A percentile compares a stretch with the other conserved stretches of the same genome.
These are phyloP conservation scores for Sarcophaga peregrina DNA, from an alignment of 1,140 invertebrate species.

Conservation along the genomic window DNA sequence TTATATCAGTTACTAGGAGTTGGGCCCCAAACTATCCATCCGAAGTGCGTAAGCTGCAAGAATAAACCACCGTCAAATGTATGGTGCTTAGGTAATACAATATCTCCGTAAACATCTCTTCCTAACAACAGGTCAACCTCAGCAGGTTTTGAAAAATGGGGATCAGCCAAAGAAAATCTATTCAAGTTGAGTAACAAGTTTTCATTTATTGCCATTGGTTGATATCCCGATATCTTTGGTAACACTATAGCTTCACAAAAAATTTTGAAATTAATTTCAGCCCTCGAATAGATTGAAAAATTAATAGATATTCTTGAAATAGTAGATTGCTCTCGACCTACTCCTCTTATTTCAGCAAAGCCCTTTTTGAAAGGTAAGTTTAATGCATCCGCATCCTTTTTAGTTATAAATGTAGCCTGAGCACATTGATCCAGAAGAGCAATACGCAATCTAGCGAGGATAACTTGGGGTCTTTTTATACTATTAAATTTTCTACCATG, in stretches of 20 bases:
- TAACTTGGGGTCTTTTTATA: neutral
- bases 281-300: neutral
- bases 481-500: neutral
- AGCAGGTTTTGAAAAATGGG: neutral
- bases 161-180: too few species aligned
- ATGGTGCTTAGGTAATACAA: neutral
- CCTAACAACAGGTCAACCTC: neutral
- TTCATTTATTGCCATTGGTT: neutral
- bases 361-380: neutral
- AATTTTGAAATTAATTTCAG: neutral
- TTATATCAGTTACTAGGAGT: neutral
- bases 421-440: neutral
- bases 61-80: constrained; percentile 6
- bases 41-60: neutral
- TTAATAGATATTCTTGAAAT: neutral
- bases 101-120: constrained; percentile 14
- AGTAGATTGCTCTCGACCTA: neutral
- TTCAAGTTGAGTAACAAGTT: neutral
- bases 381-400: neutral
- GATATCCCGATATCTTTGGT: neutral
- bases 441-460: neutral
- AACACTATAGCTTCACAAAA: neutral
- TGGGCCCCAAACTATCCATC: constrained; percentile 26
- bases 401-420: neutral
- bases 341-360: neutral